A percentile compares a stretch with the other conserved stretches of the same genome.
Evolutionary conservation across 1,140 invertebrate species (phyloP).

Genomic region (Caenorhabditis latens): DNA sequence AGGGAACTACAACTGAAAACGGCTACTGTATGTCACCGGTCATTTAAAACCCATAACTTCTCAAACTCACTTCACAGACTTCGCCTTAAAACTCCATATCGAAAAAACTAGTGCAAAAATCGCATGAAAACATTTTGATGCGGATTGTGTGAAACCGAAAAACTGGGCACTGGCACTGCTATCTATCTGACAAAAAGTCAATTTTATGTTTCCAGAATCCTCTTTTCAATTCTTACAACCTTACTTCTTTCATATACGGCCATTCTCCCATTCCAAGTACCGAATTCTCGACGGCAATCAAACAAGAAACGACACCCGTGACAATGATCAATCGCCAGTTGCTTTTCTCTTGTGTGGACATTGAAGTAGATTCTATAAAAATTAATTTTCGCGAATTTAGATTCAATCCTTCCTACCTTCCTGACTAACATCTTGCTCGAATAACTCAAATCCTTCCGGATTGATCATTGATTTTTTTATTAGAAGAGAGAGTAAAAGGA

Average conservation of each 20-base stretch:
- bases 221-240: not conserved
- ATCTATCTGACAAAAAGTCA: conserved; percentile 8
- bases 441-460: too few relatives aligned
- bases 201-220: not conserved
- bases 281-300: conserved; percentile 12
- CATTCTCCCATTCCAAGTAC: conserved; percentile 32
- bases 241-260: conserved; percentile 23
- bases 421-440: too few relatives aligned
- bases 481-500: not conserved
- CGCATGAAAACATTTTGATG: not conserved
- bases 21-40: too few relatives aligned
- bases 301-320: conserved; percentile 9
- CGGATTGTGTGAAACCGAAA: not conserved
- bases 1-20: too few relatives aligned
- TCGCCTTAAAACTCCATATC: not conserved
- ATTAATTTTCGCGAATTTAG: not conserved
- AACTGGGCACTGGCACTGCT: not conserved
- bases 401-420: too few relatives aligned
- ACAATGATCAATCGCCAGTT: conserved; percentile 22
- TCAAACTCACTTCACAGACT: not conserved
- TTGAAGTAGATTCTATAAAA: not conserved
- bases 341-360: not conserved
- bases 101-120: conserved; percentile 40
- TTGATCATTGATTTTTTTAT: too few relatives aligned
- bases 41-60: not conserved